A percentile compares a stretch with the other conserved stretches of the same genome.
phyloP scores from a whole-genome alignment of 2,113 vertebrate species.

The Chloropsis cyanopogon region DNA sequence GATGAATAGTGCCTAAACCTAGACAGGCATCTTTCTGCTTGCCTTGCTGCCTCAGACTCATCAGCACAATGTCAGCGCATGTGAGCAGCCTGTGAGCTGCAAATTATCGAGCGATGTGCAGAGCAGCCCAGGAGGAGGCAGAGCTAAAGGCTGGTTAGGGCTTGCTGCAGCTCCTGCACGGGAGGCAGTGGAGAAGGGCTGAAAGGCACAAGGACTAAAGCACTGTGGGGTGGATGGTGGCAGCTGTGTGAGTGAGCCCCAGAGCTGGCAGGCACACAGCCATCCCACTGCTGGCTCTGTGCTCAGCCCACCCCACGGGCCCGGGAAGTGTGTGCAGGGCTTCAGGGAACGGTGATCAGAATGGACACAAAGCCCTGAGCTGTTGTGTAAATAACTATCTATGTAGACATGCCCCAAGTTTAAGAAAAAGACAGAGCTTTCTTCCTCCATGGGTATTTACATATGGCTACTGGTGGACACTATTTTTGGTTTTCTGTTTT shows the following conservation, averaged over 20 bases:
- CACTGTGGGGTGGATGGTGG: not conserved
- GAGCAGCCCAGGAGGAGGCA: not conserved
- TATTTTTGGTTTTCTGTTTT: not conserved
- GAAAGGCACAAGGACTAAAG: not conserved
- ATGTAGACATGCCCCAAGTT: not conserved
- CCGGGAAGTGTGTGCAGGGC: not conserved
- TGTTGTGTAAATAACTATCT: not conserved
- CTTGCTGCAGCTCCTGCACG: not conserved
- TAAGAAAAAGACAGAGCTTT: not conserved
- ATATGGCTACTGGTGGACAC: not conserved
- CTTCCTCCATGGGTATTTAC: not conserved
- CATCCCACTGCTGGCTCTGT: not conserved
- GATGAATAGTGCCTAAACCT: not conserved
- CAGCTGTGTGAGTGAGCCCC: rapidly evolving
- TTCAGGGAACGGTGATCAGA: not conserved
- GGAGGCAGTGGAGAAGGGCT: not conserved
- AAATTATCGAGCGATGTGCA: not conserved
- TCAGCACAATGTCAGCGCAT: not conserved
- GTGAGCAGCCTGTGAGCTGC: not conserved
- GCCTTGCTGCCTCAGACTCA: not conserved
- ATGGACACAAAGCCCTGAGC: not conserved
- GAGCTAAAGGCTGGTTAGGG: not conserved
- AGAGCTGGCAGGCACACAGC: rapidly evolving
- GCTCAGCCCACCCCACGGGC: not conserved
- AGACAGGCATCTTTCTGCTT: not conserved